Base-by-base conservation (phyloP, 2,113 vertebrate species). In the Sylvia atricapilla region DNA sequence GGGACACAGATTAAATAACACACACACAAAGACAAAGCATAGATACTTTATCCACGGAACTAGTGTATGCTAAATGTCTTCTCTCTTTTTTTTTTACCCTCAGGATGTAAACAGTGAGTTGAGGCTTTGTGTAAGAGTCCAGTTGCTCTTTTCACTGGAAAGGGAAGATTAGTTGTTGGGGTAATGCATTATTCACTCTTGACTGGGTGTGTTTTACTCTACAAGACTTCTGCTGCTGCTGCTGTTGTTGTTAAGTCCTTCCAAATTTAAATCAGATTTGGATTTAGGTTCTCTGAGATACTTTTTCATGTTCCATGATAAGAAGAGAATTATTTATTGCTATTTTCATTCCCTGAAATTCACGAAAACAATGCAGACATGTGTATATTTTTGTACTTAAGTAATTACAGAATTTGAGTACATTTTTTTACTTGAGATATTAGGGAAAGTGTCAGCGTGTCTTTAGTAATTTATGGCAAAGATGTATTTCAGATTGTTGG, bases 201-300 rank as follows among this genome's bases (percentile, higher is more conserved):
- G 79, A 37, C 62, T 87, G 84, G 30, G 6, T 69, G 24, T 84
- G 52, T 46, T 77, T 92, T 88, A 70, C 56, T 78, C 82, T 67
- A 60, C 28, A 53, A 91, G n/a, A 70, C 72, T 94, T 92, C 33
- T 82, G 49, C 43, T 79, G 53, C 43, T 94, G 63, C 47, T 90
- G 44, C 64, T 94, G 63, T 27, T 83, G 33, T 84, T 79, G 46
- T 41, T 66, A 84, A 84, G 24, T 86, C 74, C 53, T 87, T 95
- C 95, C 77, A 90, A 86, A 67, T 89, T 63, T 86, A 77, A 95
- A 77, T 81, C 73, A 70, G 20, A 69, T 88, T 87, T 90, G 70
- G 37, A 41, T 63, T 92, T 87, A 76, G 39, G 19, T 84, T 93
- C 28, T 89, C 56, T 87, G 25, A 96, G n/a, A 66, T 58, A 49